Base-by-base conservation (phyloP, 1,140 invertebrate species). In the Lepidotrigona ventralis region DNA sequence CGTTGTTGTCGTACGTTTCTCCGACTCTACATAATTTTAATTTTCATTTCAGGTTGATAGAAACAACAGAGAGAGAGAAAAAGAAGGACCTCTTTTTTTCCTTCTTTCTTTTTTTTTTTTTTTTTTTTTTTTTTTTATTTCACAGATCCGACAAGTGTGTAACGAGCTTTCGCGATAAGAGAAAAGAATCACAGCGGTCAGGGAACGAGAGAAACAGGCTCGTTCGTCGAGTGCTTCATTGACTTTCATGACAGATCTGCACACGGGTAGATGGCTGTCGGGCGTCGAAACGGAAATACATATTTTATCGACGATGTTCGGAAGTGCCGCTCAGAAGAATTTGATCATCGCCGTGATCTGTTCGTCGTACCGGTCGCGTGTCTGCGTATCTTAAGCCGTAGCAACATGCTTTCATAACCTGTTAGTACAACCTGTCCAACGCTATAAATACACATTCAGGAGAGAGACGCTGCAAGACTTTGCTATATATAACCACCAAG, bases 241-340 rank as follows among this genome's bases (percentile, higher is more conserved):
- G 86, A 87, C 86, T 87, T 87, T 87, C 86, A 87, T 87, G 81
- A 77, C 60, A 86, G 85, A 86, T 87, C 81, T 87, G 81, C 82
- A 70, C 86, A 70, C 75, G 71, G 39, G 17, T 81, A 63, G 56
- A 56, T 26, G 53, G 39, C 53, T 76, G 39, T 76, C 64, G 60
- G 9, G 17, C 72, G 72, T 46, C 72, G 51, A 56, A 64, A 53
- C 85, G 72, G 71, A 83, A 87, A 87, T 87, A 79, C 81, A 87
- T 86, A 87, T 87, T 87, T 87, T 84, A 87, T 84, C 85, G 63
- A 46, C 66, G 54, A n/a, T 63, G 54, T 70, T 78, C 75, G 81
- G 66, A 70, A 81, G 63, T 63, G 53, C 21, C 80, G 72, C 51
- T 75, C 58, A 81, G 6, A 33, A 81, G 80, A 81, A 76, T 76